Evolutionary conservation across 2,797 vertebrate species (phyloP).

Genomic region (Holocentrus rufus): DNA sequence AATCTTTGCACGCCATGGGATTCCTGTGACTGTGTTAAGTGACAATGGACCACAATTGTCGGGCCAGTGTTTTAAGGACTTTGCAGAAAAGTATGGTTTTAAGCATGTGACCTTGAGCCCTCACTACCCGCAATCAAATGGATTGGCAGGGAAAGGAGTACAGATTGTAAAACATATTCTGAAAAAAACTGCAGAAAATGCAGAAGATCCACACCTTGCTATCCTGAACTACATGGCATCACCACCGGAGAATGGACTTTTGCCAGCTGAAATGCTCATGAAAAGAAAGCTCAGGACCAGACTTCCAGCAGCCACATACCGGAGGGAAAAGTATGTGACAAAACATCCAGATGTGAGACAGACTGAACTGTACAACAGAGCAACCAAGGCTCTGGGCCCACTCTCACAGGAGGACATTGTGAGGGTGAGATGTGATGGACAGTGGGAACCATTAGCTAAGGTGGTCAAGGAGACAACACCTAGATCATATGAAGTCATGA

Average conservation of each 20-base stretch:
- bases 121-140: slow-evolving; percentile 3
- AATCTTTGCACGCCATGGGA: not conserved
- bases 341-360: not conserved
- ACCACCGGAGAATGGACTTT: slow-evolving; percentile 15
- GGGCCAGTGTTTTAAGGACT: slow-evolving; percentile 12
- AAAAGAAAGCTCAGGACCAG: slow-evolving; percentile 2
- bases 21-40: not conserved
- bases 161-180: slow-evolving; percentile 15
- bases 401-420: slow-evolving; percentile 12
- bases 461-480: slow-evolving; percentile 15
- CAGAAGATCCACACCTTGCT: not conserved
- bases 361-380: not conserved
- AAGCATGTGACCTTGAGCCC: slow-evolving; percentile 14
- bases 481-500: slow-evolving; percentile 21
- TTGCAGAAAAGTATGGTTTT: slow-evolving; percentile 4
- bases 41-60: not conserved
- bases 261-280: slow-evolving; percentile 23
- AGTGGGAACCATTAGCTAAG: slow-evolving; percentile 17
- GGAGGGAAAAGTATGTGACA: not conserved
- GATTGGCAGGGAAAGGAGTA: slow-evolving; percentile 7
- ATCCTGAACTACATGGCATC: slow-evolving; percentile 9
- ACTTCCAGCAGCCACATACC: not conserved
- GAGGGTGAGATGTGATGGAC: slow-evolving; percentile 14
- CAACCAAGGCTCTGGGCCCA: not conserved
- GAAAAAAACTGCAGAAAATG: slow-evolving; percentile 11